Evolutionary conservation across 2,797 vertebrate species (phyloP).

Genomic region (Tenualosa thibaudeaui): DNA sequence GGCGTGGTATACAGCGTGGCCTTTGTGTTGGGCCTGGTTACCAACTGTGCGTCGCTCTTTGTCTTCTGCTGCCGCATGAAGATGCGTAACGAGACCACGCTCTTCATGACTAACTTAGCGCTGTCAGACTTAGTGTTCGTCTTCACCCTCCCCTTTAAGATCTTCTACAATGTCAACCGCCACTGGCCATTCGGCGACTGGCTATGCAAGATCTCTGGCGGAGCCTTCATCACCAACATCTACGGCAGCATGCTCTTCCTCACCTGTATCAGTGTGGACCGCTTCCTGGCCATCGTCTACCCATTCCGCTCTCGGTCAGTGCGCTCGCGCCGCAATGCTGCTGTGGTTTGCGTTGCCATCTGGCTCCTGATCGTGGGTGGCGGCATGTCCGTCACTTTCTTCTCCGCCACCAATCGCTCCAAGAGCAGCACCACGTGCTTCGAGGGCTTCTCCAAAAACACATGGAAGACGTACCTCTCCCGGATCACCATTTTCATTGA

Average conservation of each 20-base stretch:
- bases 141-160: constrained; percentile 94
- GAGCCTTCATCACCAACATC: constrained; percentile 96
- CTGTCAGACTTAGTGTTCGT: constrained; percentile 94
- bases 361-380: constrained; percentile 95
- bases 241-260: constrained; percentile 98
- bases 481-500: constrained; percentile 99
- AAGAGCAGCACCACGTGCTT: constrained; percentile 91
- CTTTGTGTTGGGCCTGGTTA: constrained; percentile 91
- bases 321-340: constrained; percentile 87
- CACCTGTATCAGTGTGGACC: constrained; percentile 96
- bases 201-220: constrained; percentile 93
- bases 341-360: constrained; percentile 87
- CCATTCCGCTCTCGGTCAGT: constrained; percentile 91
- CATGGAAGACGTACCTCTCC: constrained; percentile 95
- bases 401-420: constrained; percentile 91
- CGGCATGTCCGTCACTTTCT: constrained; percentile 92
- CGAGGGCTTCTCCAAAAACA: constrained; percentile 93
- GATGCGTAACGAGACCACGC: constrained; percentile 91
- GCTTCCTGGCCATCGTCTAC: constrained; percentile 95
- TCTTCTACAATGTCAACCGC: constrained; percentile 95
- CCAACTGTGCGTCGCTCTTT: constrained; percentile 94
- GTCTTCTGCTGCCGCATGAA: constrained; percentile 97
- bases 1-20: constrained; percentile 93
- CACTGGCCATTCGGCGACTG: constrained; percentile 96
- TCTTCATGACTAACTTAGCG: constrained; percentile 96